These are phyloP conservation scores for Bubo bubo DNA, from an alignment of 2,113 vertebrate species.

Conservation along the genomic window DNA sequence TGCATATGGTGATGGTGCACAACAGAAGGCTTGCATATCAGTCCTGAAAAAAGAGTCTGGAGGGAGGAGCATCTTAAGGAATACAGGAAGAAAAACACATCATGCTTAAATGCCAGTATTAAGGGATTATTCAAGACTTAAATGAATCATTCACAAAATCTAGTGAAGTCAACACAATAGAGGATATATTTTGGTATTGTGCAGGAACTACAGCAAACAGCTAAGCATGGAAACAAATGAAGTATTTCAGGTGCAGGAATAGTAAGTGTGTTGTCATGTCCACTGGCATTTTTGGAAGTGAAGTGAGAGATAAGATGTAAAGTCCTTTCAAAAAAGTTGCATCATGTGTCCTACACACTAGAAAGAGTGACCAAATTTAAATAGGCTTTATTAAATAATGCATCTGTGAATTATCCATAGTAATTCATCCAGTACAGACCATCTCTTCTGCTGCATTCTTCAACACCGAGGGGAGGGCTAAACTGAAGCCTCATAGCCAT, in stretches of 20 bases:
- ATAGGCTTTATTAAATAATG: neutral
- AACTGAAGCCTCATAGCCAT: neutral
- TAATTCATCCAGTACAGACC: neutral
- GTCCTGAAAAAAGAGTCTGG: neutral
- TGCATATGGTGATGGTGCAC: neutral
- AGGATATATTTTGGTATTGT: neutral
- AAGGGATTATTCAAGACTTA: neutral
- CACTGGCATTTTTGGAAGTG: neutral
- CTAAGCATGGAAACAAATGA: neutral
- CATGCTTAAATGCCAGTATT: neutral
- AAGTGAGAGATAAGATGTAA: neutral
- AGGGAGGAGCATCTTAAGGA: neutral
- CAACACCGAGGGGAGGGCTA: neutral
- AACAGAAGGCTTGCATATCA: neutral
- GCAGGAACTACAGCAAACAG: neutral
- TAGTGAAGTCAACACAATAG: neutral
- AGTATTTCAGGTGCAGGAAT: neutral
- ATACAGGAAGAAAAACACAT: neutral
- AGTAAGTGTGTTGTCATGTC: neutral
- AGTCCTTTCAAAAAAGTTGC: neutral
- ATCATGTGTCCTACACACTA: neutral
- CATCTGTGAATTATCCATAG: neutral
- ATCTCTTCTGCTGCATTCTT: neutral
- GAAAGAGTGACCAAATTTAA: neutral
- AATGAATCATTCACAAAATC: neutral